phyloP scores from a whole-genome alignment of 2,888 invertebrate genomes.

The Macrophya annulata region DNA sequence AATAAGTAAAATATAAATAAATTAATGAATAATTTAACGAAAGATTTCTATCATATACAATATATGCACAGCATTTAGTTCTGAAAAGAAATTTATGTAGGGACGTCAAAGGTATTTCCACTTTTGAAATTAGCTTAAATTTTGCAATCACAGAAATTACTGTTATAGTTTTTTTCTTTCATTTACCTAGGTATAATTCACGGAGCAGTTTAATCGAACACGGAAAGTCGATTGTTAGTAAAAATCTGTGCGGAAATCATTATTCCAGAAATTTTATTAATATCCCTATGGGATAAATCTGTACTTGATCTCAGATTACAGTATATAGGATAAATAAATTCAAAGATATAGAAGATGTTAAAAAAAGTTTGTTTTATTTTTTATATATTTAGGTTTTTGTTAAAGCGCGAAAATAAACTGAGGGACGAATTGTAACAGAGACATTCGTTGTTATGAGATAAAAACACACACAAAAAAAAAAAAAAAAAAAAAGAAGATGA shows the following conservation, averaged over 20 bases:
- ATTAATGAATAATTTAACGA: background rate
- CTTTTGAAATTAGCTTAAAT: background rate
- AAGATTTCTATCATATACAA: background rate
- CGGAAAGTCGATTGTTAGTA: background rate
- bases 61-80: background rate
- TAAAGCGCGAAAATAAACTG: background rate
- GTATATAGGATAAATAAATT: too few relatives aligned
- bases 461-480: too few relatives aligned
- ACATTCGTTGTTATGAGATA: constrained; percentile 53
- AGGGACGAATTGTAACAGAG: constrained; percentile 58
- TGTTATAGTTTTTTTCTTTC: background rate
- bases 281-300: background rate
- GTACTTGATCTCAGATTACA: too few relatives aligned
- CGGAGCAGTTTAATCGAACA: background rate
- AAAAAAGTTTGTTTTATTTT: background rate
- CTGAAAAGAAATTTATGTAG: background rate
- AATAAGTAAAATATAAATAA: background rate
- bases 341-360: background rate
- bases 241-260: background rate
- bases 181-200: background rate
- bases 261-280: background rate
- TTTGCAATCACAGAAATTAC: background rate
- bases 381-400: background rate
- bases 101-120: background rate
- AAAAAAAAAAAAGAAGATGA: constrained; percentile 47